Evolutionary conservation across 2,113 vertebrate genomes (phyloP), one percentile per base, ranked within the genome.

Genomic region (Synodontis membranacea): DNA sequence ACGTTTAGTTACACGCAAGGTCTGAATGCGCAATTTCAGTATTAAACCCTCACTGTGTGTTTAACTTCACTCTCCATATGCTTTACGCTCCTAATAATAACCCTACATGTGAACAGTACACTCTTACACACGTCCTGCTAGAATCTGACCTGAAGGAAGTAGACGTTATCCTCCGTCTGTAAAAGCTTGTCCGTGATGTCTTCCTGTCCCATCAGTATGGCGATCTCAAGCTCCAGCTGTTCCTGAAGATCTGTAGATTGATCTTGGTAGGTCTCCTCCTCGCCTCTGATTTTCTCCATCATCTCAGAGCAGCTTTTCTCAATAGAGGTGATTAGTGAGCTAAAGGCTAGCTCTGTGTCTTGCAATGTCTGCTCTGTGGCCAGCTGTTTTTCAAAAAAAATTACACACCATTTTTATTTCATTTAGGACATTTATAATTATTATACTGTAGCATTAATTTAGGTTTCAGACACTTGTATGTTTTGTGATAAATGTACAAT

Each of bases 111-210:
- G 9, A 39, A 23, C 15, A 39, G 11, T 37, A 39, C 66, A 39
- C 12, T 37, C 31, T 34, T 6, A 68, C 64, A 64, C n/a, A 60
- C 28, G 11, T 12, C 25, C 46, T 50, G 46, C 80, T 21, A n/a
- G 2, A 64, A 8, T 28, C 44, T 39, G 42, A 94, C 94, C 94
- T 93, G 86, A 54, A 94, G 90, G 88, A 94, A 94, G 2, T 74
- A 3, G 23, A 90, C 39, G 60, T 91, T 80, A 31, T 82, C 83
- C 9, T 92, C 84, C 4, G 44, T 88, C 23, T 89, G 66, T 7
- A 88, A 70, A 56, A 94, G 80, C 44, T 0, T 21, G 31, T 92
- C 87, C 52, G 93, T 84, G 81, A 90, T 82, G 66, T 86, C 82
- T 1, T 89, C 86, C 37, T 87, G 87, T 88, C 46, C 75, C 89